Evolutionary conservation across 1,140 invertebrate species (phyloP).

Genomic region (Ephestia elutella): DNA sequence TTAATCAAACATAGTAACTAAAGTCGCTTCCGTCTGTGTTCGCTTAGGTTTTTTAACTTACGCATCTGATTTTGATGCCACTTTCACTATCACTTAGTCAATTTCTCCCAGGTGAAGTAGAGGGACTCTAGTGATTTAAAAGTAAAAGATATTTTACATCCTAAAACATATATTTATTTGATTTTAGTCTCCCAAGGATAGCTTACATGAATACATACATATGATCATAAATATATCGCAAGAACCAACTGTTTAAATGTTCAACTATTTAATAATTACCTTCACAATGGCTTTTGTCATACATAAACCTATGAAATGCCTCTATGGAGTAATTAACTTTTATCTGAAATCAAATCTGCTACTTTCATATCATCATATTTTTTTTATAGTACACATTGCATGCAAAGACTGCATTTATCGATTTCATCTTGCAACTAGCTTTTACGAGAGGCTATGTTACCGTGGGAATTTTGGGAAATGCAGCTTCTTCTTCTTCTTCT

Average conservation of each 20-base stretch:
- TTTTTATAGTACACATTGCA: not conserved
- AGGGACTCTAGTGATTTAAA: too few relatives aligned
- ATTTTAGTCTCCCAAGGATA: not conserved
- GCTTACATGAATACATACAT: not conserved
- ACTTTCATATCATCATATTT: not conserved
- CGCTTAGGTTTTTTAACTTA: too few relatives aligned
- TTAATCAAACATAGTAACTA: too few relatives aligned
- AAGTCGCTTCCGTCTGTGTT: too few relatives aligned
- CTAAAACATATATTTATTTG: not conserved
- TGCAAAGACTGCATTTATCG: not conserved
- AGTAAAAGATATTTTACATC: not conserved
- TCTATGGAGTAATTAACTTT: not conserved
- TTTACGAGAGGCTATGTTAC: not conserved
- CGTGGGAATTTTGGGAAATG: not conserved
- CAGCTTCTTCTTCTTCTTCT: not conserved
- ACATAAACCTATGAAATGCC: not conserved
- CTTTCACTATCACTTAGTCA: too few relatives aligned
- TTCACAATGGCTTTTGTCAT: not conserved
- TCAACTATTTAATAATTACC: not conserved
- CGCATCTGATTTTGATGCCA: too few relatives aligned
- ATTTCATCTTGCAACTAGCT: not conserved
- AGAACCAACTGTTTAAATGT: not conserved
- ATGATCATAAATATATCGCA: not conserved
- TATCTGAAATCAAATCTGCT: not conserved
- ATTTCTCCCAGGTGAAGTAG: too few relatives aligned